Conservation (phyloP, 2,888 invertebrate genomes). For the Liopterus haemorrhoidalis region DNA sequence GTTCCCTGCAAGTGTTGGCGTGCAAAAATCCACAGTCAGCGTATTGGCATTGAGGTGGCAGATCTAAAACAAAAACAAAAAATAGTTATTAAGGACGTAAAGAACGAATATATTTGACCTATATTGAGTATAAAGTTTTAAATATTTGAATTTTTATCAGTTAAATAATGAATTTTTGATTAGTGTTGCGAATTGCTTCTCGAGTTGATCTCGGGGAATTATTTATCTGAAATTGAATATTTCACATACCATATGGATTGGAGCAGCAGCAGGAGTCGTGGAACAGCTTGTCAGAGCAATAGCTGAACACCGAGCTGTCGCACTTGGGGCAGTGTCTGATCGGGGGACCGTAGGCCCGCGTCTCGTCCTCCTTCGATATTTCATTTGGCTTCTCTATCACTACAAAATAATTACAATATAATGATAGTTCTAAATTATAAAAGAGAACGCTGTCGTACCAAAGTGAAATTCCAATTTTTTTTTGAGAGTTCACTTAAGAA, state of each 20-base stretch:
- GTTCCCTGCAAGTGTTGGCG: slow-evolving; percentile 68
- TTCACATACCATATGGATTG: slow-evolving; percentile 44
- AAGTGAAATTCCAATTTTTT: too few species aligned
- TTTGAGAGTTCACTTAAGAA: too few species aligned
- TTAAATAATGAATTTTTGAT: neutral
- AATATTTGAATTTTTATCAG: slow-evolving; percentile 3
- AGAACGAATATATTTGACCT: neutral
- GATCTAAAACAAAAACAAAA: slow-evolving; percentile 43
- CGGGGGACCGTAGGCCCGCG: slow-evolving; percentile 4
- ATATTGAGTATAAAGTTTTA: neutral
- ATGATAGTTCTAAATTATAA: too few species aligned
- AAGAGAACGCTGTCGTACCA: too few species aligned
- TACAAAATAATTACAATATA: too few species aligned
- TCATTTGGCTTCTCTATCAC: too few species aligned
- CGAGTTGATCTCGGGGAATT: slow-evolving; percentile 1
- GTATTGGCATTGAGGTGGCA: slow-evolving; percentile 58
- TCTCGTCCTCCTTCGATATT: too few species aligned
- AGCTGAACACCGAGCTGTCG: slow-evolving; percentile 70
- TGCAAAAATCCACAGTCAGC: slow-evolving; percentile 67
- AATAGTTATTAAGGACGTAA: slow-evolving; percentile 6
- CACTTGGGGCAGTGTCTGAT: slow-evolving; percentile 59
- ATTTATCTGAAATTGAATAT: slow-evolving; percentile 4
- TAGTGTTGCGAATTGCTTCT: slow-evolving; percentile 2
- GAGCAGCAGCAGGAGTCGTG: slow-evolving; percentile 73
- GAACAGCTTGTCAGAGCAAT: slow-evolving; percentile 67